These are phyloP conservation scores for Clupea harengus DNA, from an alignment of 2,113 vertebrate species.

Conservation along the genomic window DNA sequence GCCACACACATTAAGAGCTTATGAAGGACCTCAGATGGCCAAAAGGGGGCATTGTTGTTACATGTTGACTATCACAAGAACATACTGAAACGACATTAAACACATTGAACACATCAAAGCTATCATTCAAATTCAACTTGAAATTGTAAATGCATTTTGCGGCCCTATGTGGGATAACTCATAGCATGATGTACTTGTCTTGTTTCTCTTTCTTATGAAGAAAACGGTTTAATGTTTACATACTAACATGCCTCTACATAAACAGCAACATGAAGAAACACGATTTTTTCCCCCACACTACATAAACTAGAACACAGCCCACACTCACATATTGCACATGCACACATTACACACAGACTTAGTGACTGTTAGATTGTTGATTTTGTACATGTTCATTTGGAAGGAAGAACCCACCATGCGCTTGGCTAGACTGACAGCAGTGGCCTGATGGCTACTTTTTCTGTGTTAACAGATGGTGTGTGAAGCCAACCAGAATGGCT, in stretches of 20 bases:
- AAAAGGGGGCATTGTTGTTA: not conserved
- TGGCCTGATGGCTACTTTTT: not conserved
- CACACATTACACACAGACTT: not conserved
- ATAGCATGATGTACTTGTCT: not conserved
- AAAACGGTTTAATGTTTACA: not conserved
- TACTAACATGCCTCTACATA: too few relatives aligned
- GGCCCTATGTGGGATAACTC: not conserved
- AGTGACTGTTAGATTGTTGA: not conserved
- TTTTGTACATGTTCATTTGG: not conserved
- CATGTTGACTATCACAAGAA: not conserved
- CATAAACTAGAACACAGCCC: not conserved
- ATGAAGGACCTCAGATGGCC: not conserved
- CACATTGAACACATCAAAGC: too few relatives aligned
- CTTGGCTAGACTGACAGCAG: not conserved
- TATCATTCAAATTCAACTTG: not conserved
- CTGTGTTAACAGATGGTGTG: slow-evolving; percentile 69
- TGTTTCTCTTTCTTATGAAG: not conserved
- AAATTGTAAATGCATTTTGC: not conserved
- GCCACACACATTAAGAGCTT: not conserved
- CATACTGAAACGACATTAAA: not conserved
- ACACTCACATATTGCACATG: not conserved
- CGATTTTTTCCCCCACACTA: not conserved
- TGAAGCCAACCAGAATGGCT: slow-evolving; percentile 80
- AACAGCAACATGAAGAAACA: not conserved
- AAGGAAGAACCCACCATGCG: not conserved